Evolutionary conservation across 2,888 invertebrate species (phyloP), one percentile per base, ranked within the genome.

Genomic region (Agonopterix alstromeriana): DNA sequence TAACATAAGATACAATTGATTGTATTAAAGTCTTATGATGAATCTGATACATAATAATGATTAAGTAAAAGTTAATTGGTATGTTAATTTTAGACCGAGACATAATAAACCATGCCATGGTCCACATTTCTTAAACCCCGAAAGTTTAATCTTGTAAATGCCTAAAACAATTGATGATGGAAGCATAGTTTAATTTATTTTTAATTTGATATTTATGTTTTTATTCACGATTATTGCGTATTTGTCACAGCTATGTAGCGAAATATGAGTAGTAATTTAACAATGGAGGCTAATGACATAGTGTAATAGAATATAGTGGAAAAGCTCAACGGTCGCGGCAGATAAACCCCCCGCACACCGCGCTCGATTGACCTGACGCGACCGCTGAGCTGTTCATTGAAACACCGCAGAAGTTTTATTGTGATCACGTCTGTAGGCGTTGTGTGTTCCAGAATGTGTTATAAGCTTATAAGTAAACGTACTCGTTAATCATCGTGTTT

Each of bases 1-100:
- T 75, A 70, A 71, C 58, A 67, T 79, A 79, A 76, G 74, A 68
- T 73, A 70, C 71, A 72, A 67, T 69, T 65, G 67, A 70, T 63
- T 59, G 63, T 70, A 69, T 67, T 67, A 73, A 72, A 70, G 73
- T 82, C 80, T 81, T 82, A 80, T 81, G 81, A 80, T 69, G 67
- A 71, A 62, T 62, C 61, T 60, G 55, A 67, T 66, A 67, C 66
- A 50, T 63, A 65, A 69, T 72, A 69, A 70, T 45, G 14, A 45
- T 69, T 70, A 70, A 63, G 62, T 69, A 70, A 70, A 73, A 61
- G 27, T 27, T 62, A 62, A 70, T 67, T 74, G 69, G 67, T 73
- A 73, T 64, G 63, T 70, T 70, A 62, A 67, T 71, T 69, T 65
- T 63, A 63, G 27, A 64, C 65, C 57, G 63, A 65, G 59, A 56